Evolutionary conservation across 1,140 invertebrate species (phyloP).

Genomic region (Drosophila micromelanica): DNA sequence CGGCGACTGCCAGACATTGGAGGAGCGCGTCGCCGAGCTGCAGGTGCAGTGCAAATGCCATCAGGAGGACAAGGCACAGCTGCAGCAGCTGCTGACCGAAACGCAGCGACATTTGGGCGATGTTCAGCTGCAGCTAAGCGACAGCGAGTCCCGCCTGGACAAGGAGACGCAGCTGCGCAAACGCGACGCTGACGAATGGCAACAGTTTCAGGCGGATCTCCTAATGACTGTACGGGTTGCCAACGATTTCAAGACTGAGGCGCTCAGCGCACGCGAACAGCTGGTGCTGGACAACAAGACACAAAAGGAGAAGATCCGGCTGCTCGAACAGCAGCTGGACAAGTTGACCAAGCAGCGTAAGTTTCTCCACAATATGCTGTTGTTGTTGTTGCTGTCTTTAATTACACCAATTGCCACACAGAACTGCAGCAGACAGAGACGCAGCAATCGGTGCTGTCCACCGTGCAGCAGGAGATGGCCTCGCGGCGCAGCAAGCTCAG

Average conservation of each 20-base stretch:
- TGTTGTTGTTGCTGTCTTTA: no score
- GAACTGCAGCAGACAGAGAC: conserved; percentile 85
- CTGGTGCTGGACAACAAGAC: conserved; percentile 92
- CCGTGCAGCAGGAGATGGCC: conserved; percentile 87
- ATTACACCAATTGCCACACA: conserved; percentile 4
- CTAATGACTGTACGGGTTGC: conserved; percentile 96
- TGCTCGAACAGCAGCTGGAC: conserved; percentile 92
- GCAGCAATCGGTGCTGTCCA: conserved; percentile 85
- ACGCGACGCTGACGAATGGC: conserved; percentile 93
- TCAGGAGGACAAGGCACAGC: conserved; percentile 90
- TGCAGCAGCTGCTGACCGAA: conserved; percentile 88
- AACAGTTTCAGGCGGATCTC: conserved; percentile 96
- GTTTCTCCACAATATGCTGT: background rate
- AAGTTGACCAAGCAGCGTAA: conserved; percentile 86
- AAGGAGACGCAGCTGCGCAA: conserved; percentile 87
- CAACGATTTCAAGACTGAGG: conserved; percentile 96
- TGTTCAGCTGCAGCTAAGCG: conserved; percentile 85
- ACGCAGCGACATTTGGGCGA: conserved; percentile 88
- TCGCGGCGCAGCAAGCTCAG: conserved; percentile 86
- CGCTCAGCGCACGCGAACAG: conserved; percentile 92
- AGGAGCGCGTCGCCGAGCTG: conserved; percentile 90
- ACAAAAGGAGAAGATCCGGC: conserved; percentile 90
- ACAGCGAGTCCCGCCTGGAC: conserved; percentile 86
- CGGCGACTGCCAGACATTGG: conserved; percentile 89
- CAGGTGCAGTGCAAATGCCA: conserved; percentile 90